These are phyloP conservation scores for Phocides pigmalion DNA, from an alignment of 1,140 invertebrate species.

Conservation along the genomic window DNA sequence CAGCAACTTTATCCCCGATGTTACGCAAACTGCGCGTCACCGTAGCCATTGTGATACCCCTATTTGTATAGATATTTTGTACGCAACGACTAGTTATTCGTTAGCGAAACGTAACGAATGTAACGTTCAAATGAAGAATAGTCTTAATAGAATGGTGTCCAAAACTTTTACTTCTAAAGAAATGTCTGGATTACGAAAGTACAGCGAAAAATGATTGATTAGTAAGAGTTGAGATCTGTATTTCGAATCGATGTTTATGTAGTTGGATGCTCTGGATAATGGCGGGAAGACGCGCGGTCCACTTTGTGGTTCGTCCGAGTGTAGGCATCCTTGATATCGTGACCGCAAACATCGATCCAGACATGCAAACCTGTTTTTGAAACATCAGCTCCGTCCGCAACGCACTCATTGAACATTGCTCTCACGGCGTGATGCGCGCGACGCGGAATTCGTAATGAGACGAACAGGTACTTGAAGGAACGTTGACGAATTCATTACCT, in stretches of 20 bases:
- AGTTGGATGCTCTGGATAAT: background rate
- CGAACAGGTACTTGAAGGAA: conserved; percentile 10
- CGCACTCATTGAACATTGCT: conserved; percentile 51
- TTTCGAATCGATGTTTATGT: background rate
- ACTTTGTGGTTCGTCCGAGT: conserved; percentile 62
- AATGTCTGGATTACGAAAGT: too few relatives aligned
- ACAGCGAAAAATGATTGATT: too few relatives aligned
- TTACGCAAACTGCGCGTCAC: conserved; percentile 50
- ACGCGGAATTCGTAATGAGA: conserved; percentile 40
- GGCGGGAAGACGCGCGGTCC: conserved; percentile 44
- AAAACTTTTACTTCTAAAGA: too few relatives aligned
- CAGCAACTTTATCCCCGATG: conserved; percentile 46
- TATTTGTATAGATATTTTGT: conserved; percentile 51
- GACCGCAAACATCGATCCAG: conserved; percentile 63
- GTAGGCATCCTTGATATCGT: conserved; percentile 55
- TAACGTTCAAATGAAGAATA: background rate
- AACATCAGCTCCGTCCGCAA: conserved; percentile 44
- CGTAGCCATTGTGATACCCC: conserved; percentile 55
- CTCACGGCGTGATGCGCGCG: conserved; percentile 39
- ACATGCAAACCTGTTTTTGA: conserved; percentile 68
- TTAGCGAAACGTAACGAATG: background rate
- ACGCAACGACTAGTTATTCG: conserved; percentile 15
- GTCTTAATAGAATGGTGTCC: background rate
- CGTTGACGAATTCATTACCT: conserved; percentile 29
- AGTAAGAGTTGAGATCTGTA: background rate